These are phyloP conservation scores for Eptesicus fuscus DNA, from an alignment of 2,113 vertebrate genomes.

Conservation along the genomic window DNA sequence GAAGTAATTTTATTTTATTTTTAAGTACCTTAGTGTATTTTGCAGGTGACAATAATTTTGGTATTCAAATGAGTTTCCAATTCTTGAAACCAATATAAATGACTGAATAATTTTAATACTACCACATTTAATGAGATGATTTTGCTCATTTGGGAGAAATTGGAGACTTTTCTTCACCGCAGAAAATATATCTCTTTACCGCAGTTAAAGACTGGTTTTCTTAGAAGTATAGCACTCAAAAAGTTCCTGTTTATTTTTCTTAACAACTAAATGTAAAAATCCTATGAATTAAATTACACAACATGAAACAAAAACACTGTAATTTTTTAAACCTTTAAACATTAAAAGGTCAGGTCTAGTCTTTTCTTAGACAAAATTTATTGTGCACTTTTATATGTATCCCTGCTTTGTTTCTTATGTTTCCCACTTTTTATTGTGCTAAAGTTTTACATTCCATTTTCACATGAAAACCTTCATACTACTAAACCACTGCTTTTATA, in stretches of 20 bases:
- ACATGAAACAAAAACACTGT: slow-evolving; percentile 8
- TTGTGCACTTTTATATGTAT: background rate
- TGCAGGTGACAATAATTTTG: slow-evolving; percentile 46
- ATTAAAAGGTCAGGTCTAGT: background rate
- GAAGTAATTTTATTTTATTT: background rate
- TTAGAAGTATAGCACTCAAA: background rate
- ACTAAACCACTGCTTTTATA: background rate
- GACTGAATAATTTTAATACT: slow-evolving; percentile 59
- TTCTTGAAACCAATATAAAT: slow-evolving; percentile 50
- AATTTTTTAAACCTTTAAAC: background rate
- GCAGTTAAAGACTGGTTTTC: background rate
- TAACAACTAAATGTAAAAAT: slow-evolving; percentile 1
- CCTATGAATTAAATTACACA: background rate
- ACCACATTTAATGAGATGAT: slow-evolving; percentile 69
- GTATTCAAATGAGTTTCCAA: slow-evolving; percentile 70
- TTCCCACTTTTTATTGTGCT: background rate
- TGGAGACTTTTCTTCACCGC: background rate
- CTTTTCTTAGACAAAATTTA: background rate
- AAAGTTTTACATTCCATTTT: background rate
- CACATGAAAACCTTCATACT: background rate
- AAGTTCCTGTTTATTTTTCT: background rate
- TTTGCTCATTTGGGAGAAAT: slow-evolving; percentile 46
- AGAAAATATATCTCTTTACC: background rate
- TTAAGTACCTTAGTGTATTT: slow-evolving; percentile 34
- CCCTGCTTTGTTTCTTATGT: background rate